Conservation (phyloP, 2,888 invertebrate species). For the Cheilosia pagana region DNA sequence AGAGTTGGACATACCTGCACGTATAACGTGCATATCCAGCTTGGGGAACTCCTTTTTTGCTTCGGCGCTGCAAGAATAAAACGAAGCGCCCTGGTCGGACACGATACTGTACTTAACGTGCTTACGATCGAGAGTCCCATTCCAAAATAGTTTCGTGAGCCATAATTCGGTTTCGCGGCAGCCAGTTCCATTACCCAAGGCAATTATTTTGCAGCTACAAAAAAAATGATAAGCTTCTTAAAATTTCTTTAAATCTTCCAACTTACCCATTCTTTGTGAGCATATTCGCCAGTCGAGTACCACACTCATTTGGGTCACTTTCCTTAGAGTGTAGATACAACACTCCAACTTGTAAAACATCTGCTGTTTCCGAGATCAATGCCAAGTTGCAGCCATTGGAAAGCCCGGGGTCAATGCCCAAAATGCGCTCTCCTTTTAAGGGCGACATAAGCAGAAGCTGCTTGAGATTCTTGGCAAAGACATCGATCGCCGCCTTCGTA, state of each 20-base stretch:
- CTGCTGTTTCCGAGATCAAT: slow-evolving; percentile 89
- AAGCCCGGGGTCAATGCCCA: slow-evolving; percentile 96
- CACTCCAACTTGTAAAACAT: slow-evolving; percentile 87
- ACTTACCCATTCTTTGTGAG: slow-evolving; percentile 85
- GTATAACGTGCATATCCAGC: slow-evolving; percentile 92
- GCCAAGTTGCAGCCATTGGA: slow-evolving; percentile 95
- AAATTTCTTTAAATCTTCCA: too few species aligned
- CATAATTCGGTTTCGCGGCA: slow-evolving; percentile 94
- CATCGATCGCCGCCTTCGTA: slow-evolving; percentile 92
- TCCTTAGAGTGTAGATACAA: slow-evolving; percentile 87
- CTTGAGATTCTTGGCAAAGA: slow-evolving; percentile 93
- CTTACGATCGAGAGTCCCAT: slow-evolving; percentile 85
- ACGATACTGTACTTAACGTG: slow-evolving; percentile 90
- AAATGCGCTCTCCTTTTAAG: slow-evolving; percentile 90
- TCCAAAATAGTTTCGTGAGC: slow-evolving; percentile 86
- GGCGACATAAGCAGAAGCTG: slow-evolving; percentile 92
- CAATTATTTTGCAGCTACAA: slow-evolving; percentile 90
- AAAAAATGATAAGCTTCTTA: neutral
- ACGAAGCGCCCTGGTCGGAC: slow-evolving; percentile 95
- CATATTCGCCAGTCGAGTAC: slow-evolving; percentile 83
- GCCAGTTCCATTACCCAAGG: slow-evolving; percentile 95
- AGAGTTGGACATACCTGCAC: slow-evolving; percentile 85
- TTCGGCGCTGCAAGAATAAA: slow-evolving; percentile 94
- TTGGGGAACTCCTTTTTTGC: slow-evolving; percentile 93
- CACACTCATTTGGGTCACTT: slow-evolving; percentile 78